Evolutionary conservation across 2,797 vertebrate genomes (phyloP).

Genomic region (Pangasius djambal): DNA sequence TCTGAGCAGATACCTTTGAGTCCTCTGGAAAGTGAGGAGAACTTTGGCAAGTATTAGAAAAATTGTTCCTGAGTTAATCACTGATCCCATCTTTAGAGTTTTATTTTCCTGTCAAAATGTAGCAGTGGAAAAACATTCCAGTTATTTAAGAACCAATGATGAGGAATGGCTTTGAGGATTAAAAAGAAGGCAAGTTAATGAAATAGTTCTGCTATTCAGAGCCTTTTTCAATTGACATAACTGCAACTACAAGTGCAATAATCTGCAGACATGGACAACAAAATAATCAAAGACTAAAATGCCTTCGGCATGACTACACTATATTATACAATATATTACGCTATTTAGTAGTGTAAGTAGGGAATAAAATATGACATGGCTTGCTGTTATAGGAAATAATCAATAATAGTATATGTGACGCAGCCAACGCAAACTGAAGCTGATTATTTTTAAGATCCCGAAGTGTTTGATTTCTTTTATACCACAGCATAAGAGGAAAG

Average conservation of each 20-base stretch:
- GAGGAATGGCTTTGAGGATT: neutral
- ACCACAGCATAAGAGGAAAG: neutral
- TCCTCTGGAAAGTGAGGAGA: neutral
- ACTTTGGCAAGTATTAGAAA: conserved; percentile 7
- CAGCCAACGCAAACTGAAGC: neutral
- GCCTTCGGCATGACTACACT: neutral
- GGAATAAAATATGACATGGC: neutral
- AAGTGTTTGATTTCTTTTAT: neutral
- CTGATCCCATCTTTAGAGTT: neutral
- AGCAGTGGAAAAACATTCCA: neutral
- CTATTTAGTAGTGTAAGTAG: neutral
- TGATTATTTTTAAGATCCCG: neutral
- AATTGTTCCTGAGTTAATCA: neutral
- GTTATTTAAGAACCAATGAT: neutral
- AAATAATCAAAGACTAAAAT: neutral
- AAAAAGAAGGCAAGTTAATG: neutral
- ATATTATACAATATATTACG: neutral
- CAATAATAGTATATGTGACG: neutral
- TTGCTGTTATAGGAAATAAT: neutral
- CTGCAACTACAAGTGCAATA: neutral
- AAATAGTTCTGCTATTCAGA: conserved; percentile 20
- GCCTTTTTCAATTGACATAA: neutral
- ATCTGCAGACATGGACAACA: neutral
- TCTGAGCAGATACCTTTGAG: neutral
- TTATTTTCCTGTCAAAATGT: neutral